phyloP scores from a whole-genome alignment of 2,797 vertebrate species.

The Artibeus jamaicensis region DNA sequence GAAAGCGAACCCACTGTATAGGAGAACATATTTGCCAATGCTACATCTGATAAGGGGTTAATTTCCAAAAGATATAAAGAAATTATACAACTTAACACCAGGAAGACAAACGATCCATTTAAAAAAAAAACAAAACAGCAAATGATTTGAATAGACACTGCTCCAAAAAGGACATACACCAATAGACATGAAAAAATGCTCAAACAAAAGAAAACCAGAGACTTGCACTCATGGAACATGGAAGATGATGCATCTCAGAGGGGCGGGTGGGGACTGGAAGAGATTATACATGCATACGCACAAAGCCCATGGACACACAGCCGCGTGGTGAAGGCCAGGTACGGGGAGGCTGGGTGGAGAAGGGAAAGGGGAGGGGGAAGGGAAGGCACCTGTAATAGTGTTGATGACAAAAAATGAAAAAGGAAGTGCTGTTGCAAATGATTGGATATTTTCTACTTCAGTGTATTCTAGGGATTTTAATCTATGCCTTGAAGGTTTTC shows the following conservation, averaged over 20 bases:
- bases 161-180: background rate
- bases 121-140: too few species aligned
- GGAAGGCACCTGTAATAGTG: background rate
- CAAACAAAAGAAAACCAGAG: background rate
- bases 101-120: background rate
- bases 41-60: background rate
- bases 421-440: background rate
- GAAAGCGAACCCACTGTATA: background rate
- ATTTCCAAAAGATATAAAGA: background rate
- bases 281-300: background rate
- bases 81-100: background rate
- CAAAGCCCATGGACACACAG: background rate
- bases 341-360: background rate
- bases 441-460: background rate
- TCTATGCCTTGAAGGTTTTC: background rate
- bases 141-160: background rate
- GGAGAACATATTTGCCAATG: background rate
- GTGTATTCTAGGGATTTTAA: background rate
- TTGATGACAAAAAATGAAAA: background rate
- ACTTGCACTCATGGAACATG: background rate
- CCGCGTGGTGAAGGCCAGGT: background rate
- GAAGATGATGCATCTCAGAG: background rate
- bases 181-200: background rate
- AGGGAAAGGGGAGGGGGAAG: too few species aligned
- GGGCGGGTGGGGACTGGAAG: too few species aligned